Base-by-base conservation (phyloP, 1,140 invertebrate species). In the Aculops lycopersici region DNA sequence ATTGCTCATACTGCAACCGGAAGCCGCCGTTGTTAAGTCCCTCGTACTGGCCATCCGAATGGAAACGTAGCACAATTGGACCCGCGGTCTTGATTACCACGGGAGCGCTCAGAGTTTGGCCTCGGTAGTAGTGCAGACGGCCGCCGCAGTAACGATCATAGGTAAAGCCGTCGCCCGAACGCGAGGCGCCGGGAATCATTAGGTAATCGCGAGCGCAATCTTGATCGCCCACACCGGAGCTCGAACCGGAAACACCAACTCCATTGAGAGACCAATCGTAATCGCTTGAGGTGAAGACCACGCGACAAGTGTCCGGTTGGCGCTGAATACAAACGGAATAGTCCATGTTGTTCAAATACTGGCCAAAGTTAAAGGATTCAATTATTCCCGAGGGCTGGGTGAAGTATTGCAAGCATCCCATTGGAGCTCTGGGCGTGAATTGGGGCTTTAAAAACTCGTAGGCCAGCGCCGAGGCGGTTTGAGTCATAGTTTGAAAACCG, bases 391-490 rank as follows among this genome's bases (percentile, higher is more conserved):
- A 47, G 5, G 56, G 44, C 31, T 65, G 63, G 0, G 64, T 65
- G 48, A 60, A 69, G 53, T 67, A 71, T 45, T 71, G 68, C 14
- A 69, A 55, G 43, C 66, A 69, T 21, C 67, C 67, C 1, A 58
- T 52, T 0, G 69, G 69, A 2, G 39, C 39, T 24, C n/a, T 13
- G 1, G 38, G 38, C 3, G 20, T 17, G 24, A 31, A 31, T n/a
- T 31, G 24, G 8, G 24, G n/a, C 8, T n/a, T 8, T 31, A 31
- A 31, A 8, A 31, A 8, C n/a, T 31, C 24, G 24, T 31, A 31
- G 24, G 24, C 24, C 24, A 31, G n/a, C 24, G 24, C 24, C 24
- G 24, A 31, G 24, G 24, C 24, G 8, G 24, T n/a, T n/a, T 31
- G 24, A 31, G 24, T 8, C 8, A 31, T n/a, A 31, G 24, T n/a